Percentiles rank a stretch among this genome's conserved stretches.
Conservation (phyloP, 2,113 vertebrate species). For the Steatornis caripensis region DNA sequence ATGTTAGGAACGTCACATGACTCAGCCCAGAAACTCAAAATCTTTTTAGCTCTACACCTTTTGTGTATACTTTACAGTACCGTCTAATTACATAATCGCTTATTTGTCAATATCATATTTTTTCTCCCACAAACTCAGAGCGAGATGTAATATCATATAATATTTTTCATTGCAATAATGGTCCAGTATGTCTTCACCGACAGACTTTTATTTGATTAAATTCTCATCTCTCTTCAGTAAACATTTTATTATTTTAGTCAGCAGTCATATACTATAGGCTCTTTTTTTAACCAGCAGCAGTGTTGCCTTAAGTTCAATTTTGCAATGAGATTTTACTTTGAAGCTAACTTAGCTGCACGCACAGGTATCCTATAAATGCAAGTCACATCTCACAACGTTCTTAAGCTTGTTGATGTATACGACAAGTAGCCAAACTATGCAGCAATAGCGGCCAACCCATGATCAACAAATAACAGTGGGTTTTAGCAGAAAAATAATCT, state of each 20-base stretch:
- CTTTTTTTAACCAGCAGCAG: background rate
- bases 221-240: background rate
- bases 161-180: conserved; percentile 9
- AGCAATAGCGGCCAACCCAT: background rate
- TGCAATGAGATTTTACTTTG: background rate
- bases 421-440: background rate
- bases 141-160: background rate
- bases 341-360: background rate
- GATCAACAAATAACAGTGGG: background rate
- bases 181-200: background rate
- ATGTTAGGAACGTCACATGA: background rate
- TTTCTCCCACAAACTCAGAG: background rate
- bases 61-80: background rate
- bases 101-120: background rate
- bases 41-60: background rate
- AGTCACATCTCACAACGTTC: background rate
- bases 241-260: conserved; percentile 26
- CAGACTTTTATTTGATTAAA: conserved; percentile 9
- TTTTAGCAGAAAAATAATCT: background rate
- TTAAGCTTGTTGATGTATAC: background rate
- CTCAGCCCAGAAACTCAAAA: background rate
- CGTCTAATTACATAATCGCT: background rate
- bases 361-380: background rate
- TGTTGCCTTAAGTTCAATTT: background rate
- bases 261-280: background rate